These are phyloP conservation scores for Oryzias sinensis DNA, from an alignment of 2,797 vertebrate genomes.

Conservation along the genomic window DNA sequence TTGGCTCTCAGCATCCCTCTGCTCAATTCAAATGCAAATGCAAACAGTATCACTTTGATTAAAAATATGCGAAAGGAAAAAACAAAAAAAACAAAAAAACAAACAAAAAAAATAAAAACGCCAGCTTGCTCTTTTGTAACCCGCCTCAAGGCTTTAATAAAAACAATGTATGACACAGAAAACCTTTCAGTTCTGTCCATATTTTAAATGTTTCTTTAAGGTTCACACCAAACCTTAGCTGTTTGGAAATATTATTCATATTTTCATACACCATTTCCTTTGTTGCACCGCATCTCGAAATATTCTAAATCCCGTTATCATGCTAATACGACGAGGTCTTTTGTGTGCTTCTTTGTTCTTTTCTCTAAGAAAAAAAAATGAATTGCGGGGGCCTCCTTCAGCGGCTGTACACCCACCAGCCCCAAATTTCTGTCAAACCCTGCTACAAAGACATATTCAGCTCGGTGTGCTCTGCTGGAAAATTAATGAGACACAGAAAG, in stretches of 20 bases:
- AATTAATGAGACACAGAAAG: slow-evolving; percentile 41
- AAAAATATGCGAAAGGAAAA: slow-evolving; percentile 74
- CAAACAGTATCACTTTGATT: slow-evolving; percentile 78
- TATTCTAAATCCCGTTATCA: slow-evolving; percentile 54
- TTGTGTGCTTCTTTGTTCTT: slow-evolving; percentile 56
- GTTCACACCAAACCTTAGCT: slow-evolving; percentile 6
- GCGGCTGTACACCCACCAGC: slow-evolving; percentile 34
- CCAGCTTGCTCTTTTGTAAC: slow-evolving; percentile 76
- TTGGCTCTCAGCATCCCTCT: slow-evolving; percentile 73
- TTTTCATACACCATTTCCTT: slow-evolving; percentile 16
- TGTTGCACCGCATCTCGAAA: slow-evolving; percentile 18
- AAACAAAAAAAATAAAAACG: slow-evolving; percentile 25
- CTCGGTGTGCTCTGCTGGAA: slow-evolving; percentile 29
- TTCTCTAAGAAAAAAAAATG: slow-evolving; percentile 47
- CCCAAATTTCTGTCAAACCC: slow-evolving; percentile 35
- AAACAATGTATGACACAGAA: slow-evolving; percentile 49
- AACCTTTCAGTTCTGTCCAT: slow-evolving; percentile 31
- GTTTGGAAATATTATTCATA: slow-evolving; percentile 12
- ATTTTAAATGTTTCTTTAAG: slow-evolving; percentile 34
- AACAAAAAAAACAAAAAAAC: too few species aligned
- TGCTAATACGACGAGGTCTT: slow-evolving; percentile 55
- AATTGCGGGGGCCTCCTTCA: slow-evolving; percentile 45
- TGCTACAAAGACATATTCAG: slow-evolving; percentile 30
- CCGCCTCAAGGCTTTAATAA: slow-evolving; percentile 67
- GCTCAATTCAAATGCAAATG: slow-evolving; percentile 77